These are phyloP conservation scores for Leguminivora glycinivorella DNA, from an alignment of 1,140 invertebrate genomes.

Conservation along the genomic window DNA sequence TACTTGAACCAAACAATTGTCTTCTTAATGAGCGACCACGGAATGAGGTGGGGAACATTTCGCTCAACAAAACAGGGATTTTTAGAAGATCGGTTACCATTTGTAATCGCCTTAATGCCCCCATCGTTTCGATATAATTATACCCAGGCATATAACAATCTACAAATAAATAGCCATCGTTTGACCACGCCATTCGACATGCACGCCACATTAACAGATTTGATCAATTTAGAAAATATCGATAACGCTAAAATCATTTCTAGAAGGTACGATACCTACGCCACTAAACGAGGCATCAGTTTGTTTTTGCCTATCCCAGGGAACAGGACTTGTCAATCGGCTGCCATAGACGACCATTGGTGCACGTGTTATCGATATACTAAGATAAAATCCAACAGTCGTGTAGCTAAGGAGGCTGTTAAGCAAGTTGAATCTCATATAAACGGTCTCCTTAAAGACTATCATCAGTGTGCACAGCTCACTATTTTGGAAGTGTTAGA, in stretches of 20 bases:
- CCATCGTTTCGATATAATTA: constrained; percentile 83
- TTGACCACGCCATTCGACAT: constrained; percentile 90
- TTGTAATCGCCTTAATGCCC: constrained; percentile 88
- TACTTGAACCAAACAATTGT: constrained; percentile 84
- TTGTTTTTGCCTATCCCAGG: constrained; percentile 84
- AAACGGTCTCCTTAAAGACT: constrained; percentile 79
- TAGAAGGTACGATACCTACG: constrained; percentile 41
- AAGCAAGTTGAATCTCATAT: constrained; percentile 79
- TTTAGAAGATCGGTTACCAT: constrained; percentile 93
- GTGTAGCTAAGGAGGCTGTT: constrained; percentile 63
- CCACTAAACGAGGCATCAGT: constrained; percentile 82
- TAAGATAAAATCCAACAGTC: constrained; percentile 70
- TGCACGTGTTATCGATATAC: constrained; percentile 85
- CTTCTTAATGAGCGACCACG: constrained; percentile 94
- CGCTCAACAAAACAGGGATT: constrained; percentile 87
- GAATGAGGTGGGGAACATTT: constrained; percentile 88
- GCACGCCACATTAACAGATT: constrained; percentile 81
- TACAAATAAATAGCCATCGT: constrained; percentile 85
- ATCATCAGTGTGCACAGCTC: constrained; percentile 79
- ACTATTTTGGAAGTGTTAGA: constrained; percentile 74
- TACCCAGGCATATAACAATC: constrained; percentile 81
- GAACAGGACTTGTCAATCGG: constrained; percentile 85
- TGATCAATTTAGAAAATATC: constrained; percentile 52
- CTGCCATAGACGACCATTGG: constrained; percentile 88
- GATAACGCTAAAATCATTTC: constrained; percentile 45